A percentile compares a stretch with the other conserved stretches of the same genome.
Evolutionary conservation across 1,140 invertebrate species (phyloP).

Genomic region (Chrysoperla carnea): DNA sequence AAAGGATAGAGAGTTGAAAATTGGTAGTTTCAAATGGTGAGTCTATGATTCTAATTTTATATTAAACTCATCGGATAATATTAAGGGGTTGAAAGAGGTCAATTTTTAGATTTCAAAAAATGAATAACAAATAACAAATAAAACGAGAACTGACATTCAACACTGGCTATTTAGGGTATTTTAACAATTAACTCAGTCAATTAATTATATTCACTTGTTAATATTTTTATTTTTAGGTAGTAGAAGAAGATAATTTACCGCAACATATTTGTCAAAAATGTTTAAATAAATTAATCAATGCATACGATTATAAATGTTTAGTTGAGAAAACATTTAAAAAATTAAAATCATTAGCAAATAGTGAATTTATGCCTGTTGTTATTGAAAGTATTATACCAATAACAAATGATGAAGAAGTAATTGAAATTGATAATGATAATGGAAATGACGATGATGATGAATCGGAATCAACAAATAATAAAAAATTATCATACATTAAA

Average conservation of each 20-base stretch:
- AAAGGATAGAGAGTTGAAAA: too few relatives aligned
- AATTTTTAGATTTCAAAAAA: too few relatives aligned
- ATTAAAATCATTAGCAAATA: background rate
- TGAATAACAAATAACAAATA: too few relatives aligned
- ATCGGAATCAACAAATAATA: background rate
- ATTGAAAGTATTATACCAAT: background rate
- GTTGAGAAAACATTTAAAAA: background rate
- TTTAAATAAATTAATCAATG: conserved; percentile 11
- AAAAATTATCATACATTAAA: too few relatives aligned
- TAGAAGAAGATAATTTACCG: conserved; percentile 11
- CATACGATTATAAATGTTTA: conserved; percentile 11
- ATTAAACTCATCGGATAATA: too few relatives aligned
- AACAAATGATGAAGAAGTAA: background rate
- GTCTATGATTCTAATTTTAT: too few relatives aligned
- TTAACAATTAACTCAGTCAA: too few relatives aligned
- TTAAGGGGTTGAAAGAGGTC: too few relatives aligned
- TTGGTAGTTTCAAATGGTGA: too few relatives aligned
- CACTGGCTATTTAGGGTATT: too few relatives aligned
- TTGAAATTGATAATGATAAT: background rate
- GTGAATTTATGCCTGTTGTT: background rate
- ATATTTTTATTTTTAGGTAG: conserved; percentile 8
- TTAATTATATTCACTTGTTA: too few relatives aligned
- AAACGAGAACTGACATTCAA: too few relatives aligned
- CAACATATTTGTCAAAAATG: conserved; percentile 11
- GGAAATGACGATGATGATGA: background rate